Evolutionary conservation across 2,888 invertebrate genomes (phyloP), one percentile per base, ranked within the genome.

Genomic region (Agrochola lota): DNA sequence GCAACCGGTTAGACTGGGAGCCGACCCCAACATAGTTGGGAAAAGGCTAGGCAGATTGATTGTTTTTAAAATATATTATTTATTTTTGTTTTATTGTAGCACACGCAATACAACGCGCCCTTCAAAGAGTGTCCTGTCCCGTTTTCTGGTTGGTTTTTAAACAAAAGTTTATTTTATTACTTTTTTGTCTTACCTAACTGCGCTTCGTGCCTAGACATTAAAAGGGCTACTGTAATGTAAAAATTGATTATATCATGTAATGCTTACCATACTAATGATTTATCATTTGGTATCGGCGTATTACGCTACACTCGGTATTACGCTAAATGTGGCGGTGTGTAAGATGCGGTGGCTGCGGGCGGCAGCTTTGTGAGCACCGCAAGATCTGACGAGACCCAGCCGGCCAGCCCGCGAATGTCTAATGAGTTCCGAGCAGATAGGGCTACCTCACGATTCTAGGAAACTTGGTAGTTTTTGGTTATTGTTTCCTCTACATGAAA

Each of bases 391-490:
- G 80, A 74, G 85, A 77, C 82, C 81, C 68, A 83, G 81, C 81
- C 81, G 77, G 81, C 83, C 85, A 85, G 81, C 71, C 81, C 69
- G 90, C 92, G 95, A 92, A 94, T 95, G 90, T 86, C 92, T 95
- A 94, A 95, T 94, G 94, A 94, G 93, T 89, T 88, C 75, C 81
- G 68, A 83, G 84, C 75, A 68, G 82, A 68, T 90, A 93, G 94
- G 94, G 93, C 83, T 93, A 75, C 71, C 87, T 60, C 81, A 59
- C 26, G 23, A 9, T 76, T 71, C 69, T 72, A 85, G 70, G 71
- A 71, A 73, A 46, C 30, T 0, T 11, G 7, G 7, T 23, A 30
- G 20, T 4, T 62, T 78, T 67, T 30, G 62, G 55, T 40, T 26
- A 46, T 55, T 4, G 64, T 62, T 59, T 70, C 64, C 71, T 62